These are phyloP conservation scores for Nymphalis polychloros DNA, from an alignment of 2,888 invertebrate species.

Conservation along the genomic window DNA sequence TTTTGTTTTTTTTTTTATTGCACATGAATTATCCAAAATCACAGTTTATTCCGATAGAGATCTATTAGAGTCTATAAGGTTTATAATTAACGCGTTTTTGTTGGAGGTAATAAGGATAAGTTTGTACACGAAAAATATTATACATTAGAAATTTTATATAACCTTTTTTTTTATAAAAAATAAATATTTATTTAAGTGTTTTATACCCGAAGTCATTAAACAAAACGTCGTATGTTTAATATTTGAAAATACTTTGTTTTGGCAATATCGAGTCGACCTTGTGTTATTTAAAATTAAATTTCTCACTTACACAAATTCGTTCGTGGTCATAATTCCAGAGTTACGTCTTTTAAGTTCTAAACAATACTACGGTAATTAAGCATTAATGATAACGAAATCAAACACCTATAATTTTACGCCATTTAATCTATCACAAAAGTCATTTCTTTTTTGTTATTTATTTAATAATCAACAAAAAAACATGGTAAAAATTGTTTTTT, in stretches of 20 bases:
- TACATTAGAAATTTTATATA: no score
- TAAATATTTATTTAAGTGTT: background rate
- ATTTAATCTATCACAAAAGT: no score
- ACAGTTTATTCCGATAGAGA: slow-evolving; percentile 68
- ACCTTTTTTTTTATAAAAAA: no score
- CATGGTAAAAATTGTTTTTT: background rate
- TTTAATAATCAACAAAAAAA: no score
- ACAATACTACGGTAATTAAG: no score
- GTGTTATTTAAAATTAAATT: no score
- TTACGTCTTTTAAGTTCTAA: no score
- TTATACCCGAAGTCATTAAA: background rate
- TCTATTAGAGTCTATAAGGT: slow-evolving; percentile 43
- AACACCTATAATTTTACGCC: no score
- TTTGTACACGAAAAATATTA: background rate
- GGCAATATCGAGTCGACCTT: background rate
- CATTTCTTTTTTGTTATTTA: no score
- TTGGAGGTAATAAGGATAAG: slow-evolving; percentile 5
- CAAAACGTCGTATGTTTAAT: background rate
- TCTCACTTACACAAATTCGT: no score
- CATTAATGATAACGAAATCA: no score
- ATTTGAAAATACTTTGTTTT: slow-evolving; percentile 1
- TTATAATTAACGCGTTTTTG: slow-evolving; percentile 1
- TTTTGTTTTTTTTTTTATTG: slow-evolving; percentile 51
- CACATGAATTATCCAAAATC: slow-evolving; percentile 67
- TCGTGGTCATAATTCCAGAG: no score